Base-by-base conservation (phyloP, 1,140 invertebrate genomes). In the Rhyacophila brunnea region DNA sequence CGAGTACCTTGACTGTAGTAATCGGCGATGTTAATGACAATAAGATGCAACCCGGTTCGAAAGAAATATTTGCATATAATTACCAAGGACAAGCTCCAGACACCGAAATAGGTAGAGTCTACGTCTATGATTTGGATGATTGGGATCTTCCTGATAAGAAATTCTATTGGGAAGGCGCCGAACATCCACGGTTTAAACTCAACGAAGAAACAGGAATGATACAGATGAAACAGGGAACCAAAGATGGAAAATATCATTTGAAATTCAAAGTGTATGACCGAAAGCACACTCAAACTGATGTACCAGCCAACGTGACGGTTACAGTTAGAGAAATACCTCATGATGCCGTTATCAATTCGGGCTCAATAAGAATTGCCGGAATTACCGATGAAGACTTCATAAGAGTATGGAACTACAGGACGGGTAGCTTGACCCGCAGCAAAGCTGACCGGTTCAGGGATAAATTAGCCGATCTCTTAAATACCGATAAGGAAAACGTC, bases 131-230 rank as follows among this genome's bases (percentile, higher is more conserved):
- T 79, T 77, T 94, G 40, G 96, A 99, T 74, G 96, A 98, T 71
- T 98, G 95, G 95, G 96, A 99, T 81, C 73, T 96, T 59, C 91
- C 92, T 0, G 95, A 98, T 71, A 99, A 99, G 71, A 94, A 93
- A 68, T 99, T 97, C 80, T 94, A 93, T 67, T 96, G 93, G 91
- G 90, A 93, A 69, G 82, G 83, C 42, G 76, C 85, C 45, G 91
- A 92, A 70, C 85, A 92, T 75, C 86, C 89, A 2, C 85, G 89
- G 64, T 96, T 96, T 70, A 90, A 87, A 50, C 73, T 97, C 5
- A 89, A 96, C 71, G 87, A 93, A 70, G 91, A 94, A 70, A 91
- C 92, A 0, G 96, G 96, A 2, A 95, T 94, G 90, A 92, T 99
- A 57, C 93, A 88, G 40, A 98, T 98, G 93, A 86, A 86, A 67